Base-by-base conservation (phyloP, 2,888 invertebrate genomes). In the Conomelus anceps region DNA sequence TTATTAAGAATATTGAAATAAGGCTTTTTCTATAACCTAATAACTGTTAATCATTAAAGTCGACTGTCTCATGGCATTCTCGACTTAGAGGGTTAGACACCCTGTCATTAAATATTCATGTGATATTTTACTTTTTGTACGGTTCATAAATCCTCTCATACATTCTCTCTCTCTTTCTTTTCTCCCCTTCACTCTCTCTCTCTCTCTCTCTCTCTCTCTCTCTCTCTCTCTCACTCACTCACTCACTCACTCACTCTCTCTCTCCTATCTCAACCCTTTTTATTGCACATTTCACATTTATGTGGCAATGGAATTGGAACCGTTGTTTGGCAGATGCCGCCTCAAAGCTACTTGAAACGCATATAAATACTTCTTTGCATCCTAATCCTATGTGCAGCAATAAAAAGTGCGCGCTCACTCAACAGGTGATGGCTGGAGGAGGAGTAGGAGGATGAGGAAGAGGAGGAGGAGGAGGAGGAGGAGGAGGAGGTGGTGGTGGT, bases 181-280 rank as follows among this genome's bases (percentile, higher is more conserved):
- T 26, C 11, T 17, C 24, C 0, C 29, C n/a, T 9, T 87, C 87
- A 20, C 86, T 0, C 23, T 91, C 6, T 13, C 63, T 41, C 90
- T 89, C 89, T 88, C 89, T 87, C 89, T 85, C 7, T 91, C 91
- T 90, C 91, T 89, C 90, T 86, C 89, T 89, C 88, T 89, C 87
- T 24, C 84, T 34, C 86, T 23, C 41, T 20, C 87, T 24, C 22
- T 89, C 26, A 0, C 63, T n/a, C 13, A 13, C 63, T 63, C n/a
- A n/a, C n/a, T 63, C 63, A n/a, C 1, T 63, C 7, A 3, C 13
- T 63, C 63, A n/a, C n/a, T 13, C n/a, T 63, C 63, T 63, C 63
- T 13, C 63, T 63, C n/a, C 26, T 26, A 4, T 26, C 26, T 11
- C 4, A 11, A 26, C 26, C 4, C 26, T 63, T 63, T 63, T 63